phyloP scores from a whole-genome alignment of 1,140 invertebrate genomes.

The Polyergus mexicanus region DNA sequence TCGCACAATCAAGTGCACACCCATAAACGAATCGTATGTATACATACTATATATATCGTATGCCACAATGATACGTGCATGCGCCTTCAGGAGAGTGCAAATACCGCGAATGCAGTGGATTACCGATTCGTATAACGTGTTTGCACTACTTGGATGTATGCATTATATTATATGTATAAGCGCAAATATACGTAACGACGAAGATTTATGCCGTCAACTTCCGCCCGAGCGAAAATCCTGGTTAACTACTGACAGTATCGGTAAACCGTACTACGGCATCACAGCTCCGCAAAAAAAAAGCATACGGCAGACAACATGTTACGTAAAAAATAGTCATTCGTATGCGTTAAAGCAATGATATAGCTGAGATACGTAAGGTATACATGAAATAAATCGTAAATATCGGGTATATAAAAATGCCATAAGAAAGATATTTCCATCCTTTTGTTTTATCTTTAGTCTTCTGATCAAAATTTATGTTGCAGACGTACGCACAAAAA shows the following conservation, averaged over 20 bases:
- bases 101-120: conserved; percentile 56
- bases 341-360: background rate
- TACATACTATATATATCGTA: conserved; percentile 32
- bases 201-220: conserved; percentile 56
- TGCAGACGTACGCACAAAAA: background rate
- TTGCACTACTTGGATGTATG: conserved; percentile 37
- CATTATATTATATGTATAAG: background rate
- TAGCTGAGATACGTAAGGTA: background rate
- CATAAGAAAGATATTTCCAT: background rate
- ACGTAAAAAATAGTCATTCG: conserved; percentile 27
- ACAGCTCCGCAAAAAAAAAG: background rate
- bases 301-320: background rate
- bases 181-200: conserved; percentile 19
- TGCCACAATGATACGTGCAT: conserved; percentile 30
- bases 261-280: conserved; percentile 16
- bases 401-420: background rate
- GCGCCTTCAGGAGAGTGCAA: conserved; percentile 60
- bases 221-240: conserved; percentile 32
- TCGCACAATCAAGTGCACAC: background rate
- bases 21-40: background rate
- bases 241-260: conserved; percentile 12
- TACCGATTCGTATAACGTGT: conserved; percentile 51
- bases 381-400: conserved; percentile 28
- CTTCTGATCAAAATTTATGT: background rate
- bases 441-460: background rate